Evolutionary conservation across 2,888 invertebrate genomes (phyloP).

Genomic region (Philereme transversata): DNA sequence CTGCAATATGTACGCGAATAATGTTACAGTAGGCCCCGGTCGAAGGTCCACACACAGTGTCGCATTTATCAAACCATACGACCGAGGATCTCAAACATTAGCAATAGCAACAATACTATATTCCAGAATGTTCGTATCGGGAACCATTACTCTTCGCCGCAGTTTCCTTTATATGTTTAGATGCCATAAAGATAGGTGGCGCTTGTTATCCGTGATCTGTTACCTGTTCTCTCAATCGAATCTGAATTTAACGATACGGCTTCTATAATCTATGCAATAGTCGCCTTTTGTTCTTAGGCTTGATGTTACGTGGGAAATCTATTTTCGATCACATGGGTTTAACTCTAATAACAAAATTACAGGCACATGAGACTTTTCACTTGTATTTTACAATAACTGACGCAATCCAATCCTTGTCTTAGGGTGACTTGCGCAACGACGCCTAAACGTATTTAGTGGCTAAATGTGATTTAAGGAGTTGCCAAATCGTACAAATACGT

Average conservation of each 20-base stretch:
- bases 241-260: conserved; percentile 60
- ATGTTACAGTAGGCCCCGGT: conserved; percentile 51
- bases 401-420: too few species aligned
- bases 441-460: too few species aligned
- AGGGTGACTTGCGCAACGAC: too few species aligned
- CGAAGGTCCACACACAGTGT: conserved; percentile 57
- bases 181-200: conserved; percentile 75
- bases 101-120: conserved; percentile 66
- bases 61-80: conserved; percentile 66
- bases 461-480: too few species aligned
- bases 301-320: background rate
- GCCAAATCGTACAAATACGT: too few species aligned
- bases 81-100: conserved; percentile 59
- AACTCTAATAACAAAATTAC: too few species aligned
- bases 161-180: conserved; percentile 76
- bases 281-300: conserved; percentile 30
- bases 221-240: conserved; percentile 64
- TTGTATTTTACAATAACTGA: too few species aligned
- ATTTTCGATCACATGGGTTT: too few species aligned
- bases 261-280: conserved; percentile 47
- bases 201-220: conserved; percentile 68
- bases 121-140: conserved; percentile 74
- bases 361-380: too few species aligned
- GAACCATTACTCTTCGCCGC: conserved; percentile 70
- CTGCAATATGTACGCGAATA: conserved; percentile 45